Evolutionary conservation across 2,113 vertebrate genomes (phyloP).

Genomic region (Gambusia holbrooki): DNA sequence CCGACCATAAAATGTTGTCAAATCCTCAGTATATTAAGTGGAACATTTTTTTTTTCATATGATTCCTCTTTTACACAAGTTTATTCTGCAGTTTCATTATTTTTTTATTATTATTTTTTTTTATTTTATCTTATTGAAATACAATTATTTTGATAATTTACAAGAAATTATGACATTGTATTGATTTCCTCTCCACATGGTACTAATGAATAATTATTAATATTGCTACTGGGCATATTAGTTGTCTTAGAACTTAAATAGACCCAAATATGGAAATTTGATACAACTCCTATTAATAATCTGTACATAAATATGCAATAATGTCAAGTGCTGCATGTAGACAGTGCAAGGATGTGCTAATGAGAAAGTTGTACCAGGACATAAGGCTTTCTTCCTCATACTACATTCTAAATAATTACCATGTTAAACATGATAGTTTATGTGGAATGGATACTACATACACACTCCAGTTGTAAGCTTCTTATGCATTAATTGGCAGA

Average conservation of each 20-base stretch:
- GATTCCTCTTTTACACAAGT: neutral
- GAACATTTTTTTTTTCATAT: neutral
- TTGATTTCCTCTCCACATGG: neutral
- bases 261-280: constrained; percentile 32
- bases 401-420: constrained; percentile 4
- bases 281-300: constrained; percentile 27
- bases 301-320: constrained; percentile 16
- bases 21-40: too few relatives aligned
- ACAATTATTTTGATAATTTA: neutral
- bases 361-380: constrained; percentile 27
- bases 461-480: neutral
- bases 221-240: constrained; percentile 4
- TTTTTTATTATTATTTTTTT: neutral
- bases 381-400: neutral
- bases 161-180: neutral
- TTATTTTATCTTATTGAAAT: neutral
- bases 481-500: neutral
- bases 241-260: neutral
- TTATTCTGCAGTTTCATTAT: neutral
- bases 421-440: constrained; percentile 25
- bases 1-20: too few relatives aligned
- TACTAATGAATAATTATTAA: constrained; percentile 1
- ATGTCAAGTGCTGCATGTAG: constrained; percentile 23
- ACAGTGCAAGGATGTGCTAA: constrained; percentile 22
- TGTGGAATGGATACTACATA: neutral